A percentile compares a stretch with the other conserved stretches of the same genome.
phyloP scores from a whole-genome alignment of 2,797 vertebrate genomes.

The Malurus splendens region DNA sequence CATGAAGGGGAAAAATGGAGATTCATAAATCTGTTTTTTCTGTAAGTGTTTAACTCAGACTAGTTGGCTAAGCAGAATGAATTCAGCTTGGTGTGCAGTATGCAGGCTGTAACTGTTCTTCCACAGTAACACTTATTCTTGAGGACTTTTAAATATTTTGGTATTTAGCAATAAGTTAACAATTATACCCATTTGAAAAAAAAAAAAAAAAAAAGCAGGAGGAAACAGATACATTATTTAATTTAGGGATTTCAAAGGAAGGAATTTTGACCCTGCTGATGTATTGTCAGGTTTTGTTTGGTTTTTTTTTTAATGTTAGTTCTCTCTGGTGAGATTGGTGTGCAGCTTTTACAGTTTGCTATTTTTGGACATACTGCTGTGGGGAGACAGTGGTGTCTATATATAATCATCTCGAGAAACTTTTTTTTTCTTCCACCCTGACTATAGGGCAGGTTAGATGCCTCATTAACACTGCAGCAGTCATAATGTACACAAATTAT shows the following conservation, averaged over 20 bases:
- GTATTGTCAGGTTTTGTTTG: background rate
- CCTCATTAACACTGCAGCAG: background rate
- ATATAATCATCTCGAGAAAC: background rate
- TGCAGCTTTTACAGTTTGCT: background rate
- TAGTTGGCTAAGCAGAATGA: background rate
- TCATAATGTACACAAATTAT: accelerated
- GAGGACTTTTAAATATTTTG: background rate
- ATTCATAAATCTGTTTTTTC: background rate
- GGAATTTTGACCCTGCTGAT: background rate
- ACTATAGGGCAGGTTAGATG: accelerated
- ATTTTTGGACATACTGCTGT: background rate
- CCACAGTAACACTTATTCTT: background rate
- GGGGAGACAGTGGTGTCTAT: background rate
- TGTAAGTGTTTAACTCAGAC: background rate
- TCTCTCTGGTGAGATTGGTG: background rate
- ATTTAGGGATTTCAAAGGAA: background rate
- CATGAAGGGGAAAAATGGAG: background rate
- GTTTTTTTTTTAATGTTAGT: background rate
- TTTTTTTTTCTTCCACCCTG: background rate
- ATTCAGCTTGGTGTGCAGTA: background rate
- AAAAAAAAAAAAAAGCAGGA: too few species aligned
- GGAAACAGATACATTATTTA: background rate
- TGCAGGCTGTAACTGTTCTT: conserved; percentile 8
- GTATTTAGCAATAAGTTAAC: background rate
- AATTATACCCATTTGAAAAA: background rate